Evolutionary conservation across 2,797 vertebrate genomes (phyloP), one percentile per base, ranked within the genome.

Genomic region (Triplophysa yarkandensis): DNA sequence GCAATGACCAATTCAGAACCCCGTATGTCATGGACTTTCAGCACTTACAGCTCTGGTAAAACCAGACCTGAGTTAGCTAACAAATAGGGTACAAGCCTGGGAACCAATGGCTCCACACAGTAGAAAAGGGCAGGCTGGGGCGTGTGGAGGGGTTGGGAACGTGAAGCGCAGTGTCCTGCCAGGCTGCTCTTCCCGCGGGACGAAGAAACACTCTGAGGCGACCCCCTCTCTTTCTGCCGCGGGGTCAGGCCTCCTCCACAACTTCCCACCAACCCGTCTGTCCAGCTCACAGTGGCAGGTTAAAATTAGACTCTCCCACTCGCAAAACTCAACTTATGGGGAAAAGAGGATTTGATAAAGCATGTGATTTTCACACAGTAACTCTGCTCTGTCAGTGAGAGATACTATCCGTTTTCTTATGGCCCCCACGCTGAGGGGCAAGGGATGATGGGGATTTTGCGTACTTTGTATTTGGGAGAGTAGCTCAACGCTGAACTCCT

Each of bases 181-280:
- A 93, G 92, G 93, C 94, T 94, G 89, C 90, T 91, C 91, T 75
- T 95, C 93, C 94, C 92, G 88, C 87, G 89, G 88, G 90, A 71
- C 43, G 19, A 58, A 72, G 67, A 87, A 89, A 92, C 91, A 90
- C 91, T 91, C 82, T 1, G 87, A 92, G 92, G 90, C 90, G 90
- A 90, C 92, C 90, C 91, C 91, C 92, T 89, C 89, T 93, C 90
- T 94, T 96, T 93, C 92, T 94, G 93, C 94, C 89, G 84, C 91
- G 93, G 94, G 95, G 95, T 97, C 96, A 97, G 91, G 89, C 89
- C 92, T 93, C 92, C 90, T 93, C 92, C 92, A 91, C 93, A 95
- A 92, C 94, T 97, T 97, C 96, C 96, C 95, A 98, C 94, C 93
- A 87, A 92, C 74, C 81, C 69, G 41, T 30, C 67, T 41, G 77